Conservation (phyloP, 2,888 invertebrate genomes). For the Pimpla rufipes region DNA sequence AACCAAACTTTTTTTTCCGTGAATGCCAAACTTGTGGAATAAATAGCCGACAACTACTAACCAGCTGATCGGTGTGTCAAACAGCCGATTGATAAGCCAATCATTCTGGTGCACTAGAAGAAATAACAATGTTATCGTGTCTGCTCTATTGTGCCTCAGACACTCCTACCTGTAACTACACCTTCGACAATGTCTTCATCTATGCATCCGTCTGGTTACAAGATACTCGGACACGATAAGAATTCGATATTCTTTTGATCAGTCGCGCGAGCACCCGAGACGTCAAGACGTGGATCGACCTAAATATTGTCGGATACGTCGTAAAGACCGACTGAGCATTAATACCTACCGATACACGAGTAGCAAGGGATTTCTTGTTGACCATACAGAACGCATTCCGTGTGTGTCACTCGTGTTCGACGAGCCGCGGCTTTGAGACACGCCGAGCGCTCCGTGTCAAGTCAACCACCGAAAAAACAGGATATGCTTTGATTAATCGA, state of each 20-base stretch:
- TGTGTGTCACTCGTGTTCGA: conserved; percentile 6
- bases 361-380: conserved; percentile 20
- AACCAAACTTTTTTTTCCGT: too few relatives aligned
- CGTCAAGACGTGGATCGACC: too few relatives aligned
- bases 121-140: background rate
- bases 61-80: too few relatives aligned
- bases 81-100: too few relatives aligned
- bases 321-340: background rate
- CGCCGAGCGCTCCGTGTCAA: conserved; percentile 18
- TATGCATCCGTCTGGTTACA: conserved; percentile 25
- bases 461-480: conserved; percentile 6
- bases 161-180: background rate
- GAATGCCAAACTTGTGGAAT: background rate
- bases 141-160: background rate
- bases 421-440: background rate
- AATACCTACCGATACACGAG: background rate
- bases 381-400: conserved; percentile 1
- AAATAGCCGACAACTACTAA: too few relatives aligned
- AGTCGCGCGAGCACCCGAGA: conserved; percentile 20
- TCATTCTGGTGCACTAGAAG: background rate
- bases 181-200: conserved; percentile 21
- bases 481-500: conserved; percentile 2
- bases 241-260: conserved; percentile 47
- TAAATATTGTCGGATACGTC: conserved; percentile 38
- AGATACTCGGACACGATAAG: conserved; percentile 34